Evolutionary conservation across 2,797 vertebrate species (phyloP).

Genomic region (Danio aesculapii): DNA sequence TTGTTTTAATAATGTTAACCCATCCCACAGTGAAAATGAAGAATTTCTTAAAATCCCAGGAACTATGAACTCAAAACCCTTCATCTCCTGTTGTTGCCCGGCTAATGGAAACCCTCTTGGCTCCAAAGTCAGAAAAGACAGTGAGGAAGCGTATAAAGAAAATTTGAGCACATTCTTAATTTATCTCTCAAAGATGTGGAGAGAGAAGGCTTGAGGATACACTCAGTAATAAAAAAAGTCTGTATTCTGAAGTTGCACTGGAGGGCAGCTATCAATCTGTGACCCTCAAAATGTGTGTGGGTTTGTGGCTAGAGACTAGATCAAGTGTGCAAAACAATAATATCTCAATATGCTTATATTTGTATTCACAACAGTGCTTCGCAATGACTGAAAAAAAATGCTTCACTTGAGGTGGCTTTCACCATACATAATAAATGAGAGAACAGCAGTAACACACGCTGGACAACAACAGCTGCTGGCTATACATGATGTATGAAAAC

Average conservation of each 20-base stretch:
- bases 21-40: background rate
- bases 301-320: background rate
- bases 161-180: constrained; percentile 41
- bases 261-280: constrained; percentile 50
- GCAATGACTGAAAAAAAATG: constrained; percentile 56
- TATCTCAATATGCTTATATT: constrained; percentile 52
- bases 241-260: constrained; percentile 48
- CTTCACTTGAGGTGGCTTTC: constrained; percentile 54
- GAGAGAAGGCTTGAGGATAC: constrained; percentile 50
- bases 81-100: constrained; percentile 52
- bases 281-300: constrained; percentile 38
- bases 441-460: constrained; percentile 23
- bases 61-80: constrained; percentile 3
- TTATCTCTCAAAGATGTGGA: constrained; percentile 44
- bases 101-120: constrained; percentile 53
- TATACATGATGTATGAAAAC: constrained; percentile 44
- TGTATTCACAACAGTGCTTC: constrained; percentile 51
- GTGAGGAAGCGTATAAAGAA: constrained; percentile 40
- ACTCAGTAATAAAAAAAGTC: constrained; percentile 47
- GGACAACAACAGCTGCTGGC: constrained; percentile 26
- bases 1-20: background rate
- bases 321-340: constrained; percentile 42
- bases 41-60: background rate
- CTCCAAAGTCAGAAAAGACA: constrained; percentile 29
- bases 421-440: constrained; percentile 54